phyloP scores from a whole-genome alignment of 1,140 invertebrate genomes.

The Melanaphis sacchari region DNA sequence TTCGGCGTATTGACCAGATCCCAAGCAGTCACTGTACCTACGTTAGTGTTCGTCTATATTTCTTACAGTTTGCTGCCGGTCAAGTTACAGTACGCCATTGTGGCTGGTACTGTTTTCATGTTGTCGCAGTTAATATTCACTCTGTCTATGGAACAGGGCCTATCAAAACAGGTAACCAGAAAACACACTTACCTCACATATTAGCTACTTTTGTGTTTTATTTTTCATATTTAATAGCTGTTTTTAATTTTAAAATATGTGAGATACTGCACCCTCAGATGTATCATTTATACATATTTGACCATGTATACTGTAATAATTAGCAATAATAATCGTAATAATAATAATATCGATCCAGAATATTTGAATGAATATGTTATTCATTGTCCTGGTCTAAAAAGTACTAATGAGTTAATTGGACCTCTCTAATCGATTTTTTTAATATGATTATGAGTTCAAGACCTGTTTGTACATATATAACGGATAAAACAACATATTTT shows the following conservation, averaged over 20 bases:
- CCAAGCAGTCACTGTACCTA: constrained; percentile 59
- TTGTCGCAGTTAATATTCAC: constrained; percentile 70
- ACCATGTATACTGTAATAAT: neutral
- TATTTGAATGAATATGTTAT: neutral
- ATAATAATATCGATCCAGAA: neutral
- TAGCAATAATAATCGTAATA: neutral
- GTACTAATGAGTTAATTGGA: neutral
- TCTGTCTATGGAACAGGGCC: constrained; percentile 13
- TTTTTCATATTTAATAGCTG: neutral
- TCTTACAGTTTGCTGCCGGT: constrained; percentile 87
- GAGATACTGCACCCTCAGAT: neutral
- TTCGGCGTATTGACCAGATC: constrained; percentile 60
- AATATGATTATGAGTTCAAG: neutral
- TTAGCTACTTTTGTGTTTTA: neutral
- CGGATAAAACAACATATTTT: neutral
- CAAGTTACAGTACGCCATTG: constrained; percentile 77
- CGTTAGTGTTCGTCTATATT: constrained; percentile 83
- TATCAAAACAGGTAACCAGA: constrained; percentile 39
- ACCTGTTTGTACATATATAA: neutral
- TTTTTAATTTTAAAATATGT: neutral
- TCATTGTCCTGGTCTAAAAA: neutral
- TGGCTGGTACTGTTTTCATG: constrained; percentile 74
- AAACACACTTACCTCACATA: neutral
- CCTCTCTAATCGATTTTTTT: neutral
- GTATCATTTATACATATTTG: neutral